phyloP scores from a whole-genome alignment of 1,140 invertebrate genomes.

The Calosoma granatense region DNA sequence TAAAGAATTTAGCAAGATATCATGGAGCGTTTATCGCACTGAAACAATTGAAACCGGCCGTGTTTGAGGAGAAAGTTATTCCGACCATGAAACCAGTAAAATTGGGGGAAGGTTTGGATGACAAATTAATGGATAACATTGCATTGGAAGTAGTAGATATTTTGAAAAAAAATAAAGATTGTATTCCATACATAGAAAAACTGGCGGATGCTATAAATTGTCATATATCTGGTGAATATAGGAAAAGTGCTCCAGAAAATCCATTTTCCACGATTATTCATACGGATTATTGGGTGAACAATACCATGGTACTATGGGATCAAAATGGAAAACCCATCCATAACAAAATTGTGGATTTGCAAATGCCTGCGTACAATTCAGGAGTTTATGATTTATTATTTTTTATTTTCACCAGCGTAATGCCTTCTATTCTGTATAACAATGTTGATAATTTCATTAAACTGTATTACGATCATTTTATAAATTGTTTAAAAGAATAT shows the following conservation, averaged over 20 bases:
- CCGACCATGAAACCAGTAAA: constrained; percentile 28
- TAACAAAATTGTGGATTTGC: constrained; percentile 53
- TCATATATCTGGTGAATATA: not conserved
- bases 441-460: constrained; percentile 39
- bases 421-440: constrained; percentile 32
- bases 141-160: not conserved
- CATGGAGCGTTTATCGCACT: constrained; percentile 34
- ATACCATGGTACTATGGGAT: constrained; percentile 38
- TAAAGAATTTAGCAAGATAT: constrained; percentile 31
- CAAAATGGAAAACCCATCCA: constrained; percentile 29
- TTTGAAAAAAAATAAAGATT: not conserved
- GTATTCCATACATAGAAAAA: not conserved
- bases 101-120: constrained; percentile 23
- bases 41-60: constrained; percentile 31
- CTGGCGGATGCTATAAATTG: not conserved
- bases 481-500: constrained; percentile 30
- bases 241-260: constrained; percentile 13
- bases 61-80: constrained; percentile 32
- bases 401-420: constrained; percentile 44
- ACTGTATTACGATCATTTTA: constrained; percentile 41
- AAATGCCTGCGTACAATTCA: constrained; percentile 42
- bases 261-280: constrained; percentile 44
- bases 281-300: constrained; percentile 53
- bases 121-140: constrained; percentile 11
- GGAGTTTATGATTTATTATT: constrained; percentile 45